Evolutionary conservation across 2,797 vertebrate genomes (phyloP).

Genomic region (Eulemur coronatus): DNA sequence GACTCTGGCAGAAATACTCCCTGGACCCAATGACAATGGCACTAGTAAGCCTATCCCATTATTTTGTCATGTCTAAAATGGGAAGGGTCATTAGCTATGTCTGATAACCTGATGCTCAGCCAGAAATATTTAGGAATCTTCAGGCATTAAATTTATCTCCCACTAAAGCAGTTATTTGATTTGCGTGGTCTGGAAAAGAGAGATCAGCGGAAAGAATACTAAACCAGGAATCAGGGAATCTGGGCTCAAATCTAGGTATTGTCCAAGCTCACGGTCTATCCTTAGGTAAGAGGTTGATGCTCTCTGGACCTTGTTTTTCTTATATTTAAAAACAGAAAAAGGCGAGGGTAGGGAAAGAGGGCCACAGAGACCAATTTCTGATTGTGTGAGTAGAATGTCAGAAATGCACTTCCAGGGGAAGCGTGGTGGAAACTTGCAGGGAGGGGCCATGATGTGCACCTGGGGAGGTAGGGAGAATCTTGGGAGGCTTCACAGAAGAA

Average conservation of each 20-base stretch:
- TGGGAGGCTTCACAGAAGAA: background rate
- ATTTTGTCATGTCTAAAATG: background rate
- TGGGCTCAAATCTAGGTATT: background rate
- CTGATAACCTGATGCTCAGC: background rate
- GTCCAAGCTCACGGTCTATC: background rate
- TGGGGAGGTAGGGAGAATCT: background rate
- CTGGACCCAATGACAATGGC: background rate
- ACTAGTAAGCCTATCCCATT: background rate
- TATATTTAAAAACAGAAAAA: constrained; percentile 20
- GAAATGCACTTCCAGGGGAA: background rate
- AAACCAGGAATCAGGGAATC: background rate
- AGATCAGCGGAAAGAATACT: background rate
- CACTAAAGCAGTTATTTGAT: background rate
- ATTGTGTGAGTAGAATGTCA: background rate
- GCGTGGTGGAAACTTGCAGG: background rate
- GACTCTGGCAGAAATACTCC: fast-evolving
- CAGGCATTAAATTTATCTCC: background rate
- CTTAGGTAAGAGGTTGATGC: background rate
- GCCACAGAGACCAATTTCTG: background rate
- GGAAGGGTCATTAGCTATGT: background rate
- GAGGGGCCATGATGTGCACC: background rate
- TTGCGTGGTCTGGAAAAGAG: background rate
- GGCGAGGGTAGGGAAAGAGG: background rate
- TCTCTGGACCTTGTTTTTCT: background rate
- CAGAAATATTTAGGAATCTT: background rate